phyloP scores from a whole-genome alignment of 1,140 invertebrate genomes.

The Zaprionus ghesquierei region DNA sequence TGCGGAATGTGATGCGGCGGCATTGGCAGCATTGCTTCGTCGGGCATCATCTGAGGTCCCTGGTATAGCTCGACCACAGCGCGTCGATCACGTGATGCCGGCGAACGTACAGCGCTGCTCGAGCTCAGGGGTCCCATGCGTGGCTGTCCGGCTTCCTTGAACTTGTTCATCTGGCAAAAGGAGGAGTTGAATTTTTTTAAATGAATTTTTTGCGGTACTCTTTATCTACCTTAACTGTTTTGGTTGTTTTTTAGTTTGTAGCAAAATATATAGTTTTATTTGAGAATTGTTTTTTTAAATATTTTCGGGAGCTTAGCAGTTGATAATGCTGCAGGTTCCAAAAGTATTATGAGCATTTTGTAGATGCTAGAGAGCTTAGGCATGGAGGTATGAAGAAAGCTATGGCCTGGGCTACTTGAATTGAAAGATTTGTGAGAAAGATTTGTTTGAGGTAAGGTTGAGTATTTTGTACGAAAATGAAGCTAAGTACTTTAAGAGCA shows the following conservation, averaged over 20 bases:
- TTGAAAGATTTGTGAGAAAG: neutral
- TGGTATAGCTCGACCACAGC: constrained; percentile 36
- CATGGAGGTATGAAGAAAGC: neutral
- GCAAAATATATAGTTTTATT: neutral
- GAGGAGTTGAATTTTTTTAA: neutral
- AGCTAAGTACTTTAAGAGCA: too few relatives aligned
- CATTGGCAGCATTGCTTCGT: constrained; percentile 48
- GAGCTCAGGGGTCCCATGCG: neutral
- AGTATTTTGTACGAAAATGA: too few relatives aligned
- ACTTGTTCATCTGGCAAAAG: constrained; percentile 2
- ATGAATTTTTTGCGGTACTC: neutral
- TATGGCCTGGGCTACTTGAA: neutral
- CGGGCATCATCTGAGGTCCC: constrained; percentile 1
- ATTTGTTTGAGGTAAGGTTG: too few relatives aligned
- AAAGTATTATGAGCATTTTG: neutral
- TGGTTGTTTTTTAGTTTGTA: neutral
- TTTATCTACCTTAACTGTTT: neutral
- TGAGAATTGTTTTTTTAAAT: neutral
- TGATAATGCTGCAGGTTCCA: neutral
- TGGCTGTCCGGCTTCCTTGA: neutral
- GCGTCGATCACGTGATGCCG: constrained; percentile 4
- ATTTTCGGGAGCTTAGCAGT: neutral
- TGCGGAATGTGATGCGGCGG: constrained; percentile 31
- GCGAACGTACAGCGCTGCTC: neutral
- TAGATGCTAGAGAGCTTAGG: neutral